These are phyloP conservation scores for Lepidocyrtoides sp. DNA, from an alignment of 2,888 invertebrate species.

Conservation along the genomic window DNA sequence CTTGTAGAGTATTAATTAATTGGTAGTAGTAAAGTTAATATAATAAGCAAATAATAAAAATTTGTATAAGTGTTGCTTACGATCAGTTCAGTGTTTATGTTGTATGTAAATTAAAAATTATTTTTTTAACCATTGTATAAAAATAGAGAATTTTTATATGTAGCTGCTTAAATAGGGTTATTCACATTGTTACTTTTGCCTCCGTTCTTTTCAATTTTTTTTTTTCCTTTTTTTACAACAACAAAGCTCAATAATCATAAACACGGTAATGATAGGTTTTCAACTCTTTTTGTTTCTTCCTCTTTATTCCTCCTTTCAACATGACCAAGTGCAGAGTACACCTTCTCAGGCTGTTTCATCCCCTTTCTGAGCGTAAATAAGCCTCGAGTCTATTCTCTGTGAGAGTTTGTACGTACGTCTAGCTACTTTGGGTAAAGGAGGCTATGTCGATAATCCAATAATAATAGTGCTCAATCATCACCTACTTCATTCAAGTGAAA, in stretches of 20 bases:
- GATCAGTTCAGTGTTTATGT: not conserved
- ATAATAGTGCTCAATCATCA: constrained; percentile 36
- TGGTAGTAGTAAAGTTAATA: not conserved
- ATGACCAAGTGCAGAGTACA: constrained; percentile 22
- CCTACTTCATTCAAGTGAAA: not conserved
- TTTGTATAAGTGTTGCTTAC: too few relatives aligned
- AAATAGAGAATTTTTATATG: too few relatives aligned
- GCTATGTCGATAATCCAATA: constrained; percentile 41
- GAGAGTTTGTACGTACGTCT: not conserved
- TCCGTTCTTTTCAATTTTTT: constrained; percentile 5
- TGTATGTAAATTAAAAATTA: not conserved
- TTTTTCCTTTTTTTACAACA: constrained; percentile 40
- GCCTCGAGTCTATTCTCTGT: not conserved
- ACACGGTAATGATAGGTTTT: constrained; percentile 75
- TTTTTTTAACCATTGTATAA: not conserved
- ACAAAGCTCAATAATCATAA: constrained; percentile 75
- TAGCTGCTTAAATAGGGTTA: too few relatives aligned
- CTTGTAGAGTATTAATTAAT: not conserved
- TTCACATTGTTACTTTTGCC: not conserved
- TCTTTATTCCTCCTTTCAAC: constrained; percentile 60
- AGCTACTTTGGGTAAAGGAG: not conserved
- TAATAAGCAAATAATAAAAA: not conserved
- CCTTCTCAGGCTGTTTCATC: constrained; percentile 17
- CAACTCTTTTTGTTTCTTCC: constrained; percentile 67
- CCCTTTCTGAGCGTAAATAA: not conserved